These are phyloP conservation scores for Pollenia griseotomentosa DNA, from an alignment of 2,888 invertebrate genomes.

Conservation along the genomic window DNA sequence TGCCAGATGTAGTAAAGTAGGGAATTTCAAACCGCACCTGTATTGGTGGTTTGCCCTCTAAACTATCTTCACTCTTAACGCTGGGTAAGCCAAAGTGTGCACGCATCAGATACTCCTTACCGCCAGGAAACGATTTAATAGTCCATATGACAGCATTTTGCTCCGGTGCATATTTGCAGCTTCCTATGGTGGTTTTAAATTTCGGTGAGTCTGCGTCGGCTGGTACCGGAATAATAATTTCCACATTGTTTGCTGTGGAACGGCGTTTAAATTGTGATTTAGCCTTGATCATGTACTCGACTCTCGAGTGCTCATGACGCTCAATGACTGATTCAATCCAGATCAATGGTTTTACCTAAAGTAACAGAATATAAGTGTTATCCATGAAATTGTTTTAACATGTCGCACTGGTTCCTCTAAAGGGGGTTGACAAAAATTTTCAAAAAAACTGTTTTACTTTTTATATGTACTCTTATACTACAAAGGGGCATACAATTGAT, in stretches of 20 bases:
- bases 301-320: conserved; percentile 97
- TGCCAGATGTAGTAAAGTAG: conserved; percentile 99
- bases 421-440: no score
- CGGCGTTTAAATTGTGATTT: conserved; percentile 99
- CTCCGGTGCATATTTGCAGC: conserved; percentile 98
- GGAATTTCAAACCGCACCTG: conserved; percentile 99
- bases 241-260: conserved; percentile 99
- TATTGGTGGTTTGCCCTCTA: conserved; percentile 98
- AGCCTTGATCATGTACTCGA: conserved; percentile 99
- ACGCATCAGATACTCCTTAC: conserved; percentile 98
- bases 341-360: conserved; percentile 93
- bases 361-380: background rate
- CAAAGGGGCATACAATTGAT: no score
- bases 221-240: conserved; percentile 97
- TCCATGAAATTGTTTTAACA: background rate
- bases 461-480: no score
- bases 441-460: no score
- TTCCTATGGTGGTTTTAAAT: conserved; percentile 98
- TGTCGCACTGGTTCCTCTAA: background rate
- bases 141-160: conserved; percentile 99
- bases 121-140: conserved; percentile 98
- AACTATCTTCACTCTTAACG: conserved; percentile 94
- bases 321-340: conserved; percentile 99
- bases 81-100: conserved; percentile 99
- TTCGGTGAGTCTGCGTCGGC: conserved; percentile 99